phyloP scores from a whole-genome alignment of 1,140 invertebrate genomes.

The Colletes latitarsis region DNA sequence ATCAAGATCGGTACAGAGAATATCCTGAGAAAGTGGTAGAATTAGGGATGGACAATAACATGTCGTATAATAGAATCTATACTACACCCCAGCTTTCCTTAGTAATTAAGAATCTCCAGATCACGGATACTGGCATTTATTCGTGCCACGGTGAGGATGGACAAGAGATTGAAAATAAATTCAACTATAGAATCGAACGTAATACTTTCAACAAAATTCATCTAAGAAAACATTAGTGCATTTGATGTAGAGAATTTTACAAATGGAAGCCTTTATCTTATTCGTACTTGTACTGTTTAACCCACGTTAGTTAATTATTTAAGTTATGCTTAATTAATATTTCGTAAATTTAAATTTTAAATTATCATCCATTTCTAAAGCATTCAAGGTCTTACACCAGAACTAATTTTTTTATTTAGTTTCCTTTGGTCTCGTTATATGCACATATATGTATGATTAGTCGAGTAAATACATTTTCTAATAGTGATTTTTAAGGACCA shows the following conservation, averaged over 20 bases:
- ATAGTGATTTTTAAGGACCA: constrained; percentile 72
- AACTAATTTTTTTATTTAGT: too few relatives aligned
- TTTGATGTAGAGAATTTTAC: too few relatives aligned
- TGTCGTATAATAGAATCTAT: constrained; percentile 75
- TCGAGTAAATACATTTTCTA: constrained; percentile 16
- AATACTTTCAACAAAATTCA: constrained; percentile 57
- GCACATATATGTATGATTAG: neutral
- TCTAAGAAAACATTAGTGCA: too few relatives aligned
- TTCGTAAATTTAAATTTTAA: too few relatives aligned
- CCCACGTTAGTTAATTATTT: too few relatives aligned
- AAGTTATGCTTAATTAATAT: too few relatives aligned
- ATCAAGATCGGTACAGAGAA: constrained; percentile 75
- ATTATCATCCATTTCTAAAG: too few relatives aligned
- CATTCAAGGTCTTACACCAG: too few relatives aligned
- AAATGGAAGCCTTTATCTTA: too few relatives aligned
- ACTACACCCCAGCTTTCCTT: constrained; percentile 77
- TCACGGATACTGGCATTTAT: constrained; percentile 79
- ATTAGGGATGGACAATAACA: constrained; percentile 80
- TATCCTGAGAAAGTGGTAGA: constrained; percentile 73
- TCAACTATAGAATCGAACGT: constrained; percentile 81
- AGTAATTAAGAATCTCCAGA: constrained; percentile 74
- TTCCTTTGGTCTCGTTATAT: too few relatives aligned
- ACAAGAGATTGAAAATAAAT: constrained; percentile 78
- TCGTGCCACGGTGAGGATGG: constrained; percentile 79
- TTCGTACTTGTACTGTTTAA: too few relatives aligned